These are phyloP conservation scores for Corythaeola cristata DNA, from an alignment of 2,113 vertebrate species.

Conservation along the genomic window DNA sequence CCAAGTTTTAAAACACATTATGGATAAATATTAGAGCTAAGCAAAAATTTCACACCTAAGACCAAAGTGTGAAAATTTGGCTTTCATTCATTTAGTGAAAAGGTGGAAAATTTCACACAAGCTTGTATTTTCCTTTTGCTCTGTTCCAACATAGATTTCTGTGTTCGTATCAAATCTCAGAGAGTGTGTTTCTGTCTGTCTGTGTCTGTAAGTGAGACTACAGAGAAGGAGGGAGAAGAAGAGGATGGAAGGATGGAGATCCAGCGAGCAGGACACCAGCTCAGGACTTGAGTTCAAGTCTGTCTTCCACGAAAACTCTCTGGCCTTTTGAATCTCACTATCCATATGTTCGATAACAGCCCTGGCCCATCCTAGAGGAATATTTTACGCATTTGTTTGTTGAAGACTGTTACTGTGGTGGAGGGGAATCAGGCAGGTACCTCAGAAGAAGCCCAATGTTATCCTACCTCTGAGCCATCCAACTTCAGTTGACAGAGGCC, in stretches of 20 bases:
- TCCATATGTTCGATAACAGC: neutral
- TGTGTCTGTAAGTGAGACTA: neutral
- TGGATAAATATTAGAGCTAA: constrained; percentile 48
- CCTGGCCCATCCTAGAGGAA: neutral
- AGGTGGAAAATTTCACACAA: constrained; percentile 61
- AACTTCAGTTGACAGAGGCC: neutral
- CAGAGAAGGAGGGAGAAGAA: neutral
- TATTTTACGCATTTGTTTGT: neutral
- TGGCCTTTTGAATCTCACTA: neutral
- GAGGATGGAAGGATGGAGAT: neutral
- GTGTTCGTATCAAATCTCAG: neutral
- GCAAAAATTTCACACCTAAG: constrained; percentile 61
- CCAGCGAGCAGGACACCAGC: neutral
- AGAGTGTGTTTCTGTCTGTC: neutral
- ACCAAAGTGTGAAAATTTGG: constrained; percentile 66
- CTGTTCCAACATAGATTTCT: neutral
- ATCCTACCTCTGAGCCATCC: neutral
- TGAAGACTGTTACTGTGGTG: neutral
- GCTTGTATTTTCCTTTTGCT: constrained; percentile 37
- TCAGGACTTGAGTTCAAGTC: neutral
- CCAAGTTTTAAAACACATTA: constrained; percentile 62
- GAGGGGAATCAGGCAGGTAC: neutral
- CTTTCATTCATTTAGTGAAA: constrained; percentile 56
- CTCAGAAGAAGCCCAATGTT: neutral
- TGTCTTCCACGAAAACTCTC: neutral